phyloP scores from a whole-genome alignment of 1,140 invertebrate genomes.

The Cherax quadricarinatus region DNA sequence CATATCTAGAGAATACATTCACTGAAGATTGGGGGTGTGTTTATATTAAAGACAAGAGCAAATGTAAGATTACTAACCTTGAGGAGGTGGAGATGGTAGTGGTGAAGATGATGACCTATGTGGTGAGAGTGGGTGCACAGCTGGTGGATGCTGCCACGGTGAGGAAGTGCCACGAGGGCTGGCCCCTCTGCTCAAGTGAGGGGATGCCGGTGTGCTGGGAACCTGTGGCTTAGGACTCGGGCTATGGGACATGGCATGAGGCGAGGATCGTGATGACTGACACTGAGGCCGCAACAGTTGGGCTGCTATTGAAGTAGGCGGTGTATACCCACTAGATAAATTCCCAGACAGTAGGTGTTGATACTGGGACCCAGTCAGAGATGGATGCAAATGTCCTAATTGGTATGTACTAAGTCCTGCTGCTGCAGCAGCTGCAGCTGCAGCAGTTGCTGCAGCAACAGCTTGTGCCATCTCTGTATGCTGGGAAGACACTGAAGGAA shows the following conservation, averaged over 20 bases:
- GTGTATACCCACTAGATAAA: conserved; percentile 29
- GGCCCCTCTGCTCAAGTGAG: conserved; percentile 57
- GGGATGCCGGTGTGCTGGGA: conserved; percentile 54
- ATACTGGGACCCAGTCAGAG: conserved; percentile 45
- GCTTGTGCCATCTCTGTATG: conserved; percentile 40
- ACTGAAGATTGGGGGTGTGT: too few species aligned
- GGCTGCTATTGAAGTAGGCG: conserved; percentile 49
- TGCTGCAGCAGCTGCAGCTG: conserved; percentile 35
- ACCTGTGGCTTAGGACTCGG: conserved; percentile 44
- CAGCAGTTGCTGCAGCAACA: conserved; percentile 42
- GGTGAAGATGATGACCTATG: conserved; percentile 51
- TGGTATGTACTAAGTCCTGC: conserved; percentile 45
- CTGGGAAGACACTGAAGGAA: conserved; percentile 32
- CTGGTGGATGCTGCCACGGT: conserved; percentile 57
- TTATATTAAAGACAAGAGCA: too few species aligned
- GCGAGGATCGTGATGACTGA: conserved; percentile 38
- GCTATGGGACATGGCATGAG: conserved; percentile 34
- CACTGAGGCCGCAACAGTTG: conserved; percentile 38
- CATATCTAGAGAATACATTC: too few species aligned
- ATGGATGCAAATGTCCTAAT: conserved; percentile 34
- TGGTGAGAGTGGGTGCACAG: conserved; percentile 52
- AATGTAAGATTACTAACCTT: conserved; percentile 43
- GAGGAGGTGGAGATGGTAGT: conserved; percentile 62
- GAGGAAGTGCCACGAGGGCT: conserved; percentile 54
- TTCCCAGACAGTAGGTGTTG: conserved; percentile 19